Evolutionary conservation across 2,113 vertebrate genomes (phyloP).

Genomic region (Sceloporus tristichus): DNA sequence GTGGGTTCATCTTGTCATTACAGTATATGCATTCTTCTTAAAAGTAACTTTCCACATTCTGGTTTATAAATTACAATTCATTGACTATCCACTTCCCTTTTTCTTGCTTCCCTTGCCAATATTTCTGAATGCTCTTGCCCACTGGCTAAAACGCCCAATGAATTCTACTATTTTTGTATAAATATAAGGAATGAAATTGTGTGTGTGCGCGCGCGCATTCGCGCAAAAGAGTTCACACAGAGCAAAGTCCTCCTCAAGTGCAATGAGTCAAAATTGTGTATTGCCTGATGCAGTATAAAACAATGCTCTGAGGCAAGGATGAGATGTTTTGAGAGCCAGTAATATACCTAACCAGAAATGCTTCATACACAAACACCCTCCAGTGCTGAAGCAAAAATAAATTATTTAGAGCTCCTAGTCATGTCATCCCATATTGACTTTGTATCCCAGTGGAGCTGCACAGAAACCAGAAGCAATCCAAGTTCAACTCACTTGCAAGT

Average conservation of each 20-base stretch:
- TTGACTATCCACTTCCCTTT: not conserved
- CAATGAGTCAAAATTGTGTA: not conserved
- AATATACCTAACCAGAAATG: constrained; percentile 9
- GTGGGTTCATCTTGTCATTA: not conserved
- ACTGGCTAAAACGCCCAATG: not conserved
- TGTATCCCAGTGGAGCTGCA: not conserved
- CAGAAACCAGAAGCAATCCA: constrained; percentile 6
- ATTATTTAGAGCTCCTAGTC: constrained; percentile 29
- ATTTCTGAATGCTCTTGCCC: not conserved
- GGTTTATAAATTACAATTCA: not conserved
- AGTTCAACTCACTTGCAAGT: not conserved
- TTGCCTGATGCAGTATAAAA: not conserved
- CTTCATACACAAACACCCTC: constrained; percentile 10
- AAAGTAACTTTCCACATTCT: not conserved
- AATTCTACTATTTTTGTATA: not conserved
- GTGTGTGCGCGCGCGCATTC: not conserved
- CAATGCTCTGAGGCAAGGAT: constrained; percentile 6
- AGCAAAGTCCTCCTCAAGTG: not conserved
- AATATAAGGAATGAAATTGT: not conserved
- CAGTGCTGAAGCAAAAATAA: constrained; percentile 20
- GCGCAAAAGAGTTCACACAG: not conserved
- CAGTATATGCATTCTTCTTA: not conserved
- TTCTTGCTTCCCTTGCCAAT: not conserved
- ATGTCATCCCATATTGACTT: constrained; percentile 3
- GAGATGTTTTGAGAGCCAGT: constrained; percentile 5